phyloP scores from a whole-genome alignment of 2,888 invertebrate genomes.

The Cremastinae sp. region DNA sequence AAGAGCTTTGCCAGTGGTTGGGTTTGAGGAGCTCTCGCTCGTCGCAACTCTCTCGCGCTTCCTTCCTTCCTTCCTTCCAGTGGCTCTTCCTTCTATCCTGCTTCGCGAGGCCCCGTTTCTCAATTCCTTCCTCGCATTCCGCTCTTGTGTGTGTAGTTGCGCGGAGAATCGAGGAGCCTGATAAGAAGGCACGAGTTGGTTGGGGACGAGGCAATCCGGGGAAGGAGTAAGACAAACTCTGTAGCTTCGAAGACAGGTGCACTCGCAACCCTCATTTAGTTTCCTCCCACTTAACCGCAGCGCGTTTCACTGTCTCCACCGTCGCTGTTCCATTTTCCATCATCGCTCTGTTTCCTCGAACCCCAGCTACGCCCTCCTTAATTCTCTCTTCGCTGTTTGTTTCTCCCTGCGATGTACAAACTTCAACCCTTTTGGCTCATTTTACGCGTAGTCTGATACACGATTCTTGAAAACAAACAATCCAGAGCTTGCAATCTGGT shows the following conservation, averaged over 20 bases:
- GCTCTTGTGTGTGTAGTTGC: slow-evolving; percentile 24
- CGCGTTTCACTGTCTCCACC: background rate
- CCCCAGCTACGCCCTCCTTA: slow-evolving; percentile 43
- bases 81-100: slow-evolving; percentile 21
- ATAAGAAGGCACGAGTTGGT: slow-evolving; percentile 1
- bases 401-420: slow-evolving; percentile 16
- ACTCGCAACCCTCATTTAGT: slow-evolving; percentile 28
- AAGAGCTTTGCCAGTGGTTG: slow-evolving; percentile 73
- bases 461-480: too few species aligned
- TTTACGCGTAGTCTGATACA: too few species aligned
- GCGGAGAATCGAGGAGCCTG: slow-evolving; percentile 29
- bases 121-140: slow-evolving; percentile 48
- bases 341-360: slow-evolving; percentile 46
- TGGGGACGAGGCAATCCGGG: slow-evolving; percentile 5
- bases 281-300: slow-evolving; percentile 18
- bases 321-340: slow-evolving; percentile 43
- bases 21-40: slow-evolving; percentile 50
- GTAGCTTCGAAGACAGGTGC: slow-evolving; percentile 46
- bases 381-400: slow-evolving; percentile 5
- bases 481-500: too few species aligned
- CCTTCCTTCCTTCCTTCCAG: slow-evolving; percentile 49
- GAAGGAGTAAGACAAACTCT: slow-evolving; percentile 21
- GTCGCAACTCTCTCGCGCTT: slow-evolving; percentile 53
- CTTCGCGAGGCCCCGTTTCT: slow-evolving; percentile 24
- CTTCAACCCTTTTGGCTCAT: too few species aligned